Evolutionary conservation across 2,888 invertebrate species (phyloP).

Genomic region (Drosophila picticornis): DNA sequence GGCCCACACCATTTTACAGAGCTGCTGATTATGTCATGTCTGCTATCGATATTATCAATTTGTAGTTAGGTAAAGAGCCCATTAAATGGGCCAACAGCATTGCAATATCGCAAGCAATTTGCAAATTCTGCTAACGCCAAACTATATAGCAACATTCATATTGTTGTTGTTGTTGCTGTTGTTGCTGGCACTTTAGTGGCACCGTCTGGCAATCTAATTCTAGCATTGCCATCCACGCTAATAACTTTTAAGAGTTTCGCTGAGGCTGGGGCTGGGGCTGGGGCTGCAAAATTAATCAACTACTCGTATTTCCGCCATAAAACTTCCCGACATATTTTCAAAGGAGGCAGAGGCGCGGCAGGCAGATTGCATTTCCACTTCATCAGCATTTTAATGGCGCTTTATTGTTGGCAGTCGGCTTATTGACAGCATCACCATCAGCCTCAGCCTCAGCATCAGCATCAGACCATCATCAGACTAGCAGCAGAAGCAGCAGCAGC

Average conservation of each 20-base stretch:
- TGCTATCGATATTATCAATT: conserved; percentile 44
- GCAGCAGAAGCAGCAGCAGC: conserved; percentile 1
- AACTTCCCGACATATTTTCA: conserved; percentile 45
- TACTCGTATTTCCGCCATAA: conserved; percentile 59
- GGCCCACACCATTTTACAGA: conserved; percentile 7
- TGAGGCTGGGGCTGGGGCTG: conserved; percentile 17
- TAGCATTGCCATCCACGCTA: conserved; percentile 31
- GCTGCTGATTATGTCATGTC: conserved; percentile 34
- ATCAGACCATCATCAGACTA: background rate
- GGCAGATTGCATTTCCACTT: conserved; percentile 66
- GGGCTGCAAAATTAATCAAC: conserved; percentile 63
- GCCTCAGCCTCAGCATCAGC: conserved; percentile 3
- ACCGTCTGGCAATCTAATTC: conserved; percentile 38
- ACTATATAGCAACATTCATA: conserved; percentile 33
- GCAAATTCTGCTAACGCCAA: conserved; percentile 29
- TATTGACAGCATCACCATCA: conserved; percentile 37
- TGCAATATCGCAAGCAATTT: conserved; percentile 22
- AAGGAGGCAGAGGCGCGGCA: conserved; percentile 21
- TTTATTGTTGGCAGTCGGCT: conserved; percentile 49
- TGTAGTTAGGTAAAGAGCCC: conserved; percentile 18
- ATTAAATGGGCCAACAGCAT: conserved; percentile 23
- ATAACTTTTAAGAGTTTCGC: conserved; percentile 43
- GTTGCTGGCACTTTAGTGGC: conserved; percentile 15
- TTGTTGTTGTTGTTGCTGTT: conserved; percentile 8
- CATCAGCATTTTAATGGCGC: conserved; percentile 66